Percentiles rank a stretch among this genome's conserved stretches.
These are phyloP conservation scores for Drepana arcuata DNA, from an alignment of 1,140 invertebrate species.

Conservation along the genomic window DNA sequence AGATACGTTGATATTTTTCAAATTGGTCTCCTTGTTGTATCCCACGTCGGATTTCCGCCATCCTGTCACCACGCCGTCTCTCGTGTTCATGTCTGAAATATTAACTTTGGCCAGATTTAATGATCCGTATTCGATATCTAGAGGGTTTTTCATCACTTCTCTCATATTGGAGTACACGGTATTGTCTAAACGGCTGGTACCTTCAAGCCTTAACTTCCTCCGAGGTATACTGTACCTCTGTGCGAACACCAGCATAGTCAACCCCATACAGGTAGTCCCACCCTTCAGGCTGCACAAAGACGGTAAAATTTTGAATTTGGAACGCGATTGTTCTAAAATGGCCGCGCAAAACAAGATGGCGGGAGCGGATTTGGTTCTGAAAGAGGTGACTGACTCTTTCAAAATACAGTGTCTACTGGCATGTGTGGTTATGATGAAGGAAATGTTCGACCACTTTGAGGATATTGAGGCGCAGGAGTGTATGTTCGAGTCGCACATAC, in stretches of 20 bases:
- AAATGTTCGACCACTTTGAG: constrained; percentile 71
- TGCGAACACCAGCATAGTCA: constrained; percentile 72
- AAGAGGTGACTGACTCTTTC: constrained; percentile 74
- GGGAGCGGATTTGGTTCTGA: constrained; percentile 67
- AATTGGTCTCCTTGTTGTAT: constrained; percentile 83
- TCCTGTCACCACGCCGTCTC: constrained; percentile 86
- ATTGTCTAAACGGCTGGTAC: constrained; percentile 86
- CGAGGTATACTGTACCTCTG: constrained; percentile 78
- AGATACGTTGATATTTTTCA: constrained; percentile 85
- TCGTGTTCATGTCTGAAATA: constrained; percentile 88
- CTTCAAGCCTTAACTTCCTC: constrained; percentile 85
- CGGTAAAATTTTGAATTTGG: constrained; percentile 72
- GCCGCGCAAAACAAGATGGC: constrained; percentile 36
- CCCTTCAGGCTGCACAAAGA: constrained; percentile 75
- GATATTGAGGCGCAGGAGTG: constrained; percentile 70
- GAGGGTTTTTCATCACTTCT: constrained; percentile 84
- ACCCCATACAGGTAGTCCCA: constrained; percentile 74
- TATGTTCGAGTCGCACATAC: constrained; percentile 58
- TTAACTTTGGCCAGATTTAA: constrained; percentile 76
- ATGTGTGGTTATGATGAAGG: constrained; percentile 71
- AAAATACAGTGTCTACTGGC: constrained; percentile 74
- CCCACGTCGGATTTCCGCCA: constrained; percentile 92
- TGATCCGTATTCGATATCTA: constrained; percentile 78
- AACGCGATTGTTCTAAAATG: constrained; percentile 56
- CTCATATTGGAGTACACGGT: constrained; percentile 84